Evolutionary conservation across 2,797 vertebrate genomes (phyloP).

Genomic region (Squalus acanthias): DNA sequence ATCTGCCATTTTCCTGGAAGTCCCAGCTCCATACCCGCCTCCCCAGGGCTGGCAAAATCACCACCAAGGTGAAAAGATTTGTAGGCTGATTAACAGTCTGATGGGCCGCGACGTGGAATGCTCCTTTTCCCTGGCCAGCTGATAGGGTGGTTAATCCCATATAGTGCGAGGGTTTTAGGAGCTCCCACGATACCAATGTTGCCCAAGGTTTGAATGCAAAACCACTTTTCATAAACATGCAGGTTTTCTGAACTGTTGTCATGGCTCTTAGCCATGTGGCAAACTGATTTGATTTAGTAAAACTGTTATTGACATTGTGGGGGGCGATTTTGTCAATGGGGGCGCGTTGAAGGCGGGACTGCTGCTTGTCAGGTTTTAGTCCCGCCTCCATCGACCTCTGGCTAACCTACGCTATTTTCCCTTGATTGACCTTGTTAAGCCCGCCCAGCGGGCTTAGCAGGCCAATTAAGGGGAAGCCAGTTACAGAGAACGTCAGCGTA

Average conservation of each 20-base stretch:
- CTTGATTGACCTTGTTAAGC: no score
- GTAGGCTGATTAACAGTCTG: neutral
- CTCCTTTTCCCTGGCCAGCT: neutral
- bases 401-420: no score
- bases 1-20: no score
- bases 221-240: neutral
- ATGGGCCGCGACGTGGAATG: neutral
- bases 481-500: no score
- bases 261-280: neutral
- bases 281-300: neutral
- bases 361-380: no score
- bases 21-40: neutral
- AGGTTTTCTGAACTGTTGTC: neutral
- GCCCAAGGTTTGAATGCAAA: neutral
- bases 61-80: neutral
- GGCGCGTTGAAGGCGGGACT: no score
- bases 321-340: no score
- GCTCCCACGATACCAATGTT: neutral
- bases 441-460: no score
- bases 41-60: no score
- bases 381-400: no score
- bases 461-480: no score
- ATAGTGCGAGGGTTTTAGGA: neutral
- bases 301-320: neutral
- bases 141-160: neutral